Evolutionary conservation across 37 sponge, comb jelly and placozoan genomes (phyloP), one percentile per base, ranked within the genome.

Genomic region (Mnemiopsis leidyi): DNA sequence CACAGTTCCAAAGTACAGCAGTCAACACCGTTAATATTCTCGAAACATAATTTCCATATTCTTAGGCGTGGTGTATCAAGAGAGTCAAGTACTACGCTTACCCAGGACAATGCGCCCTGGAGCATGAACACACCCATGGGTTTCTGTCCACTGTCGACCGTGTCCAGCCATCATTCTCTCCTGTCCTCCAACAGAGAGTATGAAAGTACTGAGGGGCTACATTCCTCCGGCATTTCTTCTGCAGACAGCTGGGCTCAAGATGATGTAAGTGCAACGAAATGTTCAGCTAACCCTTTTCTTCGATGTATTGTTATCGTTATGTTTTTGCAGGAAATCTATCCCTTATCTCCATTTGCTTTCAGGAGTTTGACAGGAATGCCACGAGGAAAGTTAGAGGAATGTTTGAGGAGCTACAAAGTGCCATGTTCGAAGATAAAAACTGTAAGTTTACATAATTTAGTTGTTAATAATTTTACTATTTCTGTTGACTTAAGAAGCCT

Each of bases 171-270:
- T 61, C 40, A 40, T 23, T 40, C 61, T 37, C 61, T 85, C 28
- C 90, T 85, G 3, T 85, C 90, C 29, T 85, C 90, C 28, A 28
- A 85, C 29, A 21, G 61, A 85, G 90, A 85, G 61, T 85, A 40
- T 39, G 90, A 85, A 33, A 85, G 90, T 21, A 85, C 90, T 23
- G 90, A 85, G 61, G 90, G 90, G 1, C 90, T 85, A 9, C 36
- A 32, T 26, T 85, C 90, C 3, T 85, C 90, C 13, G 90, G 90
- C 9, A 85, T 85, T 28, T 85, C 90, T 3, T 85, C 90, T 28
- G 90, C 90, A n/a, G 90, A 85, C 29, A 85, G 90, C 61, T 85
- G 90, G 90, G 90, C 90, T 40, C 90, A 85, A 61, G 90, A 85
- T 26, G 90, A 85, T 21, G 90, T 85, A 28, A 85, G 90, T 39